These are phyloP conservation scores for Ctenicera cuprea DNA, from an alignment of 2,888 invertebrate genomes.

Conservation along the genomic window DNA sequence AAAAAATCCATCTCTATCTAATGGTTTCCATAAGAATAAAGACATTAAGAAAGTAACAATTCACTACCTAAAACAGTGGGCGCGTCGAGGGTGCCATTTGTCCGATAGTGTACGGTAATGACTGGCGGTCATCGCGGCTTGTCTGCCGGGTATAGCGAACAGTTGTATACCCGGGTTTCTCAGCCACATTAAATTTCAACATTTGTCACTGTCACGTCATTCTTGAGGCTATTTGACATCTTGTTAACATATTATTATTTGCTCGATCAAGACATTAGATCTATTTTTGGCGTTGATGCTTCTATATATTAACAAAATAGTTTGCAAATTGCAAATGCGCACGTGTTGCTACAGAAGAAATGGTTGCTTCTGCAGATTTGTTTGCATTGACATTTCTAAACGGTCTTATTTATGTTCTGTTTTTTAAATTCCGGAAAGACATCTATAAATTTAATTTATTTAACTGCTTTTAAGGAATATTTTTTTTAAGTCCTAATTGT, in stretches of 20 bases:
- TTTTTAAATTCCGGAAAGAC: too few species aligned
- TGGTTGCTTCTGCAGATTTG: too few species aligned
- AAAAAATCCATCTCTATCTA: not conserved
- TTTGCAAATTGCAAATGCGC: not conserved
- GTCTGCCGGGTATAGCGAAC: constrained; percentile 24
- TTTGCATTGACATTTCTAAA: too few species aligned
- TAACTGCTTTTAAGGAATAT: too few species aligned
- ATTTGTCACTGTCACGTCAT: constrained; percentile 49
- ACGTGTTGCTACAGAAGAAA: too few species aligned
- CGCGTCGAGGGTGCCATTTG: constrained; percentile 38
- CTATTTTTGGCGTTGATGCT: constrained; percentile 31
- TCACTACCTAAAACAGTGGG: constrained; percentile 28
- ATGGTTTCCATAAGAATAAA: constrained; percentile 14
- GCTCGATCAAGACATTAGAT: constrained; percentile 26
- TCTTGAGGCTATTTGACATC: constrained; percentile 29
- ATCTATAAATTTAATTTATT: too few species aligned
- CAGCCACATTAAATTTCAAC: constrained; percentile 42
- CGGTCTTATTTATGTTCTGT: too few species aligned
- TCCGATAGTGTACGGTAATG: constrained; percentile 42
- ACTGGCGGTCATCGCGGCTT: constrained; percentile 40
- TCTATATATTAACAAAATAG: not conserved
- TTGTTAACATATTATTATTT: constrained; percentile 36
- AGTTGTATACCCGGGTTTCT: constrained; percentile 21
- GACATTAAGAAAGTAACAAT: constrained; percentile 38
- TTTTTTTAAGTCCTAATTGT: too few species aligned